Base-by-base conservation (phyloP, 2,888 invertebrate species). In the Phortica okadai region DNA sequence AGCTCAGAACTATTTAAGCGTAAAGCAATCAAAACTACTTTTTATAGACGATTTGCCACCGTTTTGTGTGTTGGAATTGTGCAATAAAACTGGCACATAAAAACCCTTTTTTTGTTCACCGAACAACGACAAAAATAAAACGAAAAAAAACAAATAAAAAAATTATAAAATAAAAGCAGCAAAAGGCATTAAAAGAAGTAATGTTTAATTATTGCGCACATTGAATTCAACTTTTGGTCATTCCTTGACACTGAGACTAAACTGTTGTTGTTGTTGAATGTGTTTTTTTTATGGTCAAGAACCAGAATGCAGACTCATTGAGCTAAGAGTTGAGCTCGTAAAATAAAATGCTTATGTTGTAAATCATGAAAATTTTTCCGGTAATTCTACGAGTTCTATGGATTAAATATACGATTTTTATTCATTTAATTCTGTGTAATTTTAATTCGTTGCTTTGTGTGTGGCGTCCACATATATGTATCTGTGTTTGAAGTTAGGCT, bases 291-390 rank as follows among this genome's bases (percentile, higher is more conserved):
- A 69, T 69, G 33, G 14, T 1, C 59, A 25, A 56, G 56, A 56
- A 56, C 62, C 25, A 59, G 25, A 62, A 62, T 25, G 8, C 33
- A 21, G 62, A 25, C 62, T 81, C 82, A 79, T 78, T 78, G 76
- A 79, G 82, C 79, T 21, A 33, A 14, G n/a, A 45, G 74, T 62
- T 45, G 74, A 81, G 78, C 81, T 85, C 88, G 88, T 88, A 83
- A 88, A 85, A 85, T 33, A 86, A 81, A n/a, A 44, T 85, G 87
- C 85, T 78, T 21, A 21, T 45, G 21, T 69, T 85, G 88, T 85
- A 85, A 85, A 85, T 85, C 85, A 88, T 83, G 85, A 88, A 85
- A 83, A 84, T 83, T 86, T 67, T 85, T 85, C 85, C 73, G 75
- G 25, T 74, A 16, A n/a, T 59, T 6, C 33, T 50, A 33, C 33